Conservation (phyloP, 2,113 vertebrate genomes). For the Macroglossus sobrinus region DNA sequence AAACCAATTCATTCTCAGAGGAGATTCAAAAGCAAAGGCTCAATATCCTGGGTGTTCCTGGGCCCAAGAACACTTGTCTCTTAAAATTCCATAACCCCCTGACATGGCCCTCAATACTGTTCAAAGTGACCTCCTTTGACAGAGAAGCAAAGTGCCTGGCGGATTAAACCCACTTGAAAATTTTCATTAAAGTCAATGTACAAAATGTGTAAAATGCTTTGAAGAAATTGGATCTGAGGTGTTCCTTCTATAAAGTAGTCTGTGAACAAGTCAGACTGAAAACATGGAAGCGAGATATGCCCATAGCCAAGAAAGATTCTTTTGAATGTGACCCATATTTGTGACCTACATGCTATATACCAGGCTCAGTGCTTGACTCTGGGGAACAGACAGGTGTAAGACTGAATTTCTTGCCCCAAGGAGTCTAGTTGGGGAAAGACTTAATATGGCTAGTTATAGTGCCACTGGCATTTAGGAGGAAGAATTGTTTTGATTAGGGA, state of each 20-base stretch:
- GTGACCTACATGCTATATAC: neutral
- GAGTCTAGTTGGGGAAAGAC: neutral
- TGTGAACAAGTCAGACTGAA: neutral
- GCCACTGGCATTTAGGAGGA: neutral
- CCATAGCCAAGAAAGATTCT: neutral
- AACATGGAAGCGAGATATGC: neutral
- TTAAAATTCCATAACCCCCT: neutral
- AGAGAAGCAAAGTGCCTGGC: neutral
- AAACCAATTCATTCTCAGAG: neutral
- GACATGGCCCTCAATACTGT: neutral
- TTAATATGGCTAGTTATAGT: neutral
- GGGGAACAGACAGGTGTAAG: neutral
- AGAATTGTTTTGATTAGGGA: neutral
- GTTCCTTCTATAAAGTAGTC: neutral
- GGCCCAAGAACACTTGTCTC: neutral
- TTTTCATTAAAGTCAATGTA: neutral
- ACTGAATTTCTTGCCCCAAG: neutral
- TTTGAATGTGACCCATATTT: neutral
- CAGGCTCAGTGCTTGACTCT: neutral
- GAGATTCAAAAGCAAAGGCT: neutral
- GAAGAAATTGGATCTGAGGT: slow-evolving; percentile 29
- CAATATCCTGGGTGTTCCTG: neutral
- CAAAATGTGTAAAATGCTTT: slow-evolving; percentile 37
- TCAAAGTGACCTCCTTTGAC: slow-evolving; percentile 25
- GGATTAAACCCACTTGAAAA: neutral